Percentiles rank a stretch among this genome's conserved stretches.
These are phyloP conservation scores for Heliconius cydno DNA, from an alignment of 2,888 invertebrate species.

Conservation along the genomic window DNA sequence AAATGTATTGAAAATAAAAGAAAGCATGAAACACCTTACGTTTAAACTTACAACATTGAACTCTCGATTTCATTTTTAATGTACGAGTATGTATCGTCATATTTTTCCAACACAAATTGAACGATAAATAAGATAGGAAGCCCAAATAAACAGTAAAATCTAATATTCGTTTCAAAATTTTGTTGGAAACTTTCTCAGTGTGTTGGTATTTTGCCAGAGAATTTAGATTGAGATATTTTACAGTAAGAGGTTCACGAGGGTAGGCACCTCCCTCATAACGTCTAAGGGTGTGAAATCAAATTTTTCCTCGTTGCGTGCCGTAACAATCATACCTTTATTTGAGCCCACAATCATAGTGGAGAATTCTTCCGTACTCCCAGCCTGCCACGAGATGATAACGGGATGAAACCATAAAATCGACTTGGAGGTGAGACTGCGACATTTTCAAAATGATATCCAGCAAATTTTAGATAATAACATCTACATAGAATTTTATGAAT, in stretches of 20 bases:
- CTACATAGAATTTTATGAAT: constrained; percentile 21
- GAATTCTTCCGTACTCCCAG: constrained; percentile 41
- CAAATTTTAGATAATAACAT: constrained; percentile 24
- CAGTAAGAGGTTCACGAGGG: constrained; percentile 13
- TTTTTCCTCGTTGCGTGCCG: constrained; percentile 23
- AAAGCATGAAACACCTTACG: too few species aligned
- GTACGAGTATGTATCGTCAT: background rate
- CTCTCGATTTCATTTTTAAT: constrained; percentile 5
- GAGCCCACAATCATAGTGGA: constrained; percentile 33
- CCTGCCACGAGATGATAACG: constrained; percentile 44
- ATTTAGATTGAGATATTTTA: constrained; percentile 19
- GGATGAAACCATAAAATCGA: constrained; percentile 43
- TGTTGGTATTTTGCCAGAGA: constrained; percentile 24
- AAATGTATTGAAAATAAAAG: too few species aligned
- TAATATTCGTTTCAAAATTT: constrained; percentile 15
- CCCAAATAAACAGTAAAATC: constrained; percentile 11
- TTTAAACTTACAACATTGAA: background rate
- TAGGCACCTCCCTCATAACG: constrained; percentile 8
- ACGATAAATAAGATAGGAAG: constrained; percentile 9
- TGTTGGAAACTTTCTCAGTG: constrained; percentile 17
- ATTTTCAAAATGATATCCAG: constrained; percentile 30
- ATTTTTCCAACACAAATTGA: constrained; percentile 7
- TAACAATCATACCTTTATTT: constrained; percentile 38
- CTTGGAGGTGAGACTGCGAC: constrained; percentile 34
- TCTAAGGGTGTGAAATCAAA: constrained; percentile 30